Percentiles rank a stretch among this genome's conserved stretches.
Conservation (phyloP, 1,140 invertebrate species). For the Camponotus vicinus region DNA sequence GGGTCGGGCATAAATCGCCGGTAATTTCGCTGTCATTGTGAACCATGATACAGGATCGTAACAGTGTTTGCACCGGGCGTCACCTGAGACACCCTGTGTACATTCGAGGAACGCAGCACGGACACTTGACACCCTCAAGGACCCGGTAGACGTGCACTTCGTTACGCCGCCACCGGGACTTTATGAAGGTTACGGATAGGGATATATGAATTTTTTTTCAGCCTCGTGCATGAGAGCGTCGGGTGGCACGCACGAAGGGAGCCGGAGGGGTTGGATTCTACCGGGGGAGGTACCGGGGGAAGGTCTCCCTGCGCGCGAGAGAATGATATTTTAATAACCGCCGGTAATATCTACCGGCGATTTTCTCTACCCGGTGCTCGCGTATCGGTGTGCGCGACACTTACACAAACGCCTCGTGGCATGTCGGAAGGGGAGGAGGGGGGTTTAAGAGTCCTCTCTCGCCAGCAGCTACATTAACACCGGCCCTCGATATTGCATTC, state of each 20-base stretch:
- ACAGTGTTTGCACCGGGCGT: neutral
- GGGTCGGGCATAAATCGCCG: no score
- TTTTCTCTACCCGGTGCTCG: constrained; percentile 14
- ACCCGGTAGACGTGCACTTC: constrained; percentile 40
- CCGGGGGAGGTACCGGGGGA: neutral
- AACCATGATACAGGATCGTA: neutral
- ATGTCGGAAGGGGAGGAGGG: neutral
- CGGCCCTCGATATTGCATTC: constrained; percentile 72
- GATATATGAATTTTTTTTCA: constrained; percentile 35
- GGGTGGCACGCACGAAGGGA: neutral
- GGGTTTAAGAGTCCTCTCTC: constrained; percentile 47
- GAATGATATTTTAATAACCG: constrained; percentile 75
- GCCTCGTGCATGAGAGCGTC: neutral
- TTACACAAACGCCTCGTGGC: constrained; percentile 7
- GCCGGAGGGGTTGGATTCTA: constrained; percentile 27
- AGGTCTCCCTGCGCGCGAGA: constrained; percentile 15
- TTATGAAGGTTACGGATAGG: constrained; percentile 48
- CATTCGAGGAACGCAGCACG: constrained; percentile 7
- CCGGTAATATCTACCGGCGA: constrained; percentile 39
- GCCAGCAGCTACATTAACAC: constrained; percentile 72
- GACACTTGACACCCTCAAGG: constrained; percentile 9
- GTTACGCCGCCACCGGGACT: constrained; percentile 17
- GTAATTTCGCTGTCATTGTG: neutral
- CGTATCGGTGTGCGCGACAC: constrained; percentile 35
- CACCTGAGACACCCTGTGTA: neutral